A percentile compares a stretch with the other conserved stretches of the same genome.
Evolutionary conservation across 2,888 invertebrate species (phyloP).

Genomic region (Tenodera sinensis): DNA sequence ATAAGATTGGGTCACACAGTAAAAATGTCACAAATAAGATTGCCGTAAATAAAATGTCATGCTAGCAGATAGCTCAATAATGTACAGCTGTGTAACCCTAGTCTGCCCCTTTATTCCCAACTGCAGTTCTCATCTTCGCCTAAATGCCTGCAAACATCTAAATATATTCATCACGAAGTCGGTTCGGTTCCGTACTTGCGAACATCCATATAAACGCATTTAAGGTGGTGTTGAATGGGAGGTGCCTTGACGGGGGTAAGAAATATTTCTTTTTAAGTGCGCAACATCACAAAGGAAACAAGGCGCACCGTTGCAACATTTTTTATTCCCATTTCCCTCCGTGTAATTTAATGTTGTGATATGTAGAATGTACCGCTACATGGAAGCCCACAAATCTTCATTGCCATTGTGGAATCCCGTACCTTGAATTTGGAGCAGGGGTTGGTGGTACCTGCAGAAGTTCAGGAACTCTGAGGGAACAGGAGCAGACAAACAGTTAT

Average conservation of each 20-base stretch:
- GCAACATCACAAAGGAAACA: background rate
- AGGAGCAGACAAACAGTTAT: too few species aligned
- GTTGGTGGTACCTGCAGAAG: background rate
- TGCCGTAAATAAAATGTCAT: too few species aligned
- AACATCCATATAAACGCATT: background rate
- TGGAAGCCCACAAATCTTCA: conserved; percentile 26
- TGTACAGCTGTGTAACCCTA: too few species aligned
- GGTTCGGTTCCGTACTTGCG: background rate
- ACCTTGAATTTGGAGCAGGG: background rate
- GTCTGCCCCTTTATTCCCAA: too few species aligned
- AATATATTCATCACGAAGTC: background rate
- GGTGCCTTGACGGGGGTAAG: background rate
- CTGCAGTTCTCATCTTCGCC: background rate
- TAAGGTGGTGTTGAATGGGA: background rate
- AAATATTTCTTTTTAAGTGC: conserved; percentile 15
- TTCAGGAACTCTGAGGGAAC: too few species aligned
- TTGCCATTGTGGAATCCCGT: conserved; percentile 5
- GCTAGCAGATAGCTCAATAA: too few species aligned
- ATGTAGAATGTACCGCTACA: conserved; percentile 10
- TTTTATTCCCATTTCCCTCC: background rate
- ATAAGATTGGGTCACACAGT: too few species aligned
- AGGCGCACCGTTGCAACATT: background rate
- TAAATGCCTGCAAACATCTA: background rate
- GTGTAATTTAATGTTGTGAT: conserved; percentile 29
- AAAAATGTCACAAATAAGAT: too few species aligned